phyloP scores from a whole-genome alignment of 2,797 vertebrate species.

The Pterois miles region DNA sequence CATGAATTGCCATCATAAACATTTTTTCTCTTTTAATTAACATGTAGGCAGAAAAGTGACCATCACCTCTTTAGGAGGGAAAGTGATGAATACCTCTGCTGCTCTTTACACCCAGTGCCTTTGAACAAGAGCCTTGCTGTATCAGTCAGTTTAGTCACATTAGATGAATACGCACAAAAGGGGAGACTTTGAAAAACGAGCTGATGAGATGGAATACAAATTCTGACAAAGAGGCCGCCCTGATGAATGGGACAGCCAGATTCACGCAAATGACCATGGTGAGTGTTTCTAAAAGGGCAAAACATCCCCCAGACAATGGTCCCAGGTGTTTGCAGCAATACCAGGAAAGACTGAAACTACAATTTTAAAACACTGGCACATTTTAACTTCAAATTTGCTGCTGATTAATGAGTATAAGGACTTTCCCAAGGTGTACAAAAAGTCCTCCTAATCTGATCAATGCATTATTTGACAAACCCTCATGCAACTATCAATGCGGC shows the following conservation, averaged over 20 bases:
- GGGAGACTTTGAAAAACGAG: conserved; percentile 36
- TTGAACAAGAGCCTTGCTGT: conserved; percentile 30
- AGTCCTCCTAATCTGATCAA: conserved; percentile 11
- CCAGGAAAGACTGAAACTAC: not conserved
- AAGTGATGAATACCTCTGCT: conserved; percentile 10
- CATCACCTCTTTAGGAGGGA: not conserved
- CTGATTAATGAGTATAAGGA: conserved; percentile 34
- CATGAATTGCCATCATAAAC: not conserved
- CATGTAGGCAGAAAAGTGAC: not conserved
- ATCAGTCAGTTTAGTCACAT: conserved; percentile 30
- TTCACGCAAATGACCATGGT: conserved; percentile 40
- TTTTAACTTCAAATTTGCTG: conserved; percentile 26
- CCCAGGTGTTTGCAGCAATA: conserved; percentile 13
- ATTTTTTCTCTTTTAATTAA: not conserved
- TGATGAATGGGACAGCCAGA: conserved; percentile 29
- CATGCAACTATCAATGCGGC: not conserved
- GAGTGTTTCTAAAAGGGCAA: conserved; percentile 35
- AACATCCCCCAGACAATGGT: conserved; percentile 29
- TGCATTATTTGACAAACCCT: conserved; percentile 16
- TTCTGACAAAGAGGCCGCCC: conserved; percentile 42
- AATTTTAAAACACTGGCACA: conserved; percentile 17
- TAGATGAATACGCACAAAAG: conserved; percentile 26
- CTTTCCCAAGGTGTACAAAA: conserved; percentile 13
- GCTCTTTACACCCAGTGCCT: conserved; percentile 17
- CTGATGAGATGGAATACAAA: conserved; percentile 44